phyloP scores from a whole-genome alignment of 2,113 vertebrate species.

The Microcebus tavaratra region DNA sequence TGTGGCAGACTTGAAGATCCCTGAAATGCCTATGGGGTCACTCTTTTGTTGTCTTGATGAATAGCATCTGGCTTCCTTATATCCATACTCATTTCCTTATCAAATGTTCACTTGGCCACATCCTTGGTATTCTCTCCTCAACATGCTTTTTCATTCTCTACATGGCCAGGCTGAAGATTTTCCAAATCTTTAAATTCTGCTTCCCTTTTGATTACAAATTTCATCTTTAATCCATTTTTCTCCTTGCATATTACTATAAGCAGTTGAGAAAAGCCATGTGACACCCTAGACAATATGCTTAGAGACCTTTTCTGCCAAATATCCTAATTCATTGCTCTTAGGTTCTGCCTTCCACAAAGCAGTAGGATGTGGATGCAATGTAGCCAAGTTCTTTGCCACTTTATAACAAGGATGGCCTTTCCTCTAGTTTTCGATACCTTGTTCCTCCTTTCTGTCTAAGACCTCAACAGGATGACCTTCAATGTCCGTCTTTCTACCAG shows the following conservation, averaged over 20 bases:
- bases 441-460: neutral
- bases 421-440: neutral
- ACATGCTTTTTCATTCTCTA: neutral
- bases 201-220: neutral
- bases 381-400: neutral
- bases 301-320: neutral
- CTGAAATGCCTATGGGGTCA: neutral
- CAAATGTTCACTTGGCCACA: neutral
- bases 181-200: neutral
- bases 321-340: neutral
- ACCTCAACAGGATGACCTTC: neutral
- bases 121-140: neutral
- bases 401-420: neutral
- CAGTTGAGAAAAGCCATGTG: neutral
- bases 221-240: neutral
- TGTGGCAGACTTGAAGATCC: neutral
- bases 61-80: neutral
- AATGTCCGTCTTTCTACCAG: neutral
- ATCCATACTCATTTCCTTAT: neutral
- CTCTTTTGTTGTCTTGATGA: neutral
- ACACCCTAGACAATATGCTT: no score
- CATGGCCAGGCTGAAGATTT: neutral
- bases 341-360: neutral
- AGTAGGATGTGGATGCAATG: neutral
- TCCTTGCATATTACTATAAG: neutral